A percentile compares a stretch with the other conserved stretches of the same genome.
Conservation (phyloP, 2,888 invertebrate species). For the Fragum whitleyi region DNA sequence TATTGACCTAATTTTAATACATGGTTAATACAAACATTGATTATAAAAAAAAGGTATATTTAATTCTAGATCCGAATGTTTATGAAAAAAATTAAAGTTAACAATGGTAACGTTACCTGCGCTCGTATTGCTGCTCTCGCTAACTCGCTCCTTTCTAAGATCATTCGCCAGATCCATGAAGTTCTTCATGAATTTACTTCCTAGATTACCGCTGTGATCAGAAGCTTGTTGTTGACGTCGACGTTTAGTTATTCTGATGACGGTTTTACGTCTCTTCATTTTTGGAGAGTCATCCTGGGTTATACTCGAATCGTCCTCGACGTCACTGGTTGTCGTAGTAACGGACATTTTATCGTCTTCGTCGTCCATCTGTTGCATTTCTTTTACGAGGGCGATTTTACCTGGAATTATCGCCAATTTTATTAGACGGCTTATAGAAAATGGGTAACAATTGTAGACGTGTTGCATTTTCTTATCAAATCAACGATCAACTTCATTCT, state of each 20-base stretch:
- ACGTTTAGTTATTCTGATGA: constrained; percentile 70
- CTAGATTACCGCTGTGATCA: constrained; percentile 70
- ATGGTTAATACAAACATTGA: too few relatives aligned
- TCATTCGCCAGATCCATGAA: constrained; percentile 79
- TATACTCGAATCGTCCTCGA: constrained; percentile 75
- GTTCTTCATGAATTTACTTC: constrained; percentile 74
- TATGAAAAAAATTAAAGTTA: too few relatives aligned
- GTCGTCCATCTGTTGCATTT: constrained; percentile 77
- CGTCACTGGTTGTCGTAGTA: constrained; percentile 72
- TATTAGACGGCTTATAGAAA: background rate
- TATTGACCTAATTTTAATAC: too few relatives aligned
- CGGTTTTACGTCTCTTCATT: constrained; percentile 70
- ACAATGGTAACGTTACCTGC: constrained; percentile 24
- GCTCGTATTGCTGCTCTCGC: constrained; percentile 54
- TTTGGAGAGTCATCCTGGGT: constrained; percentile 75
- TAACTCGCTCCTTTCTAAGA: constrained; percentile 69
- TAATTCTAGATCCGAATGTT: too few relatives aligned
- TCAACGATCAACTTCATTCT: too few relatives aligned
- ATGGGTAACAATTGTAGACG: too few relatives aligned
- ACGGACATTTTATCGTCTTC: constrained; percentile 77
- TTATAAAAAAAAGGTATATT: too few relatives aligned
- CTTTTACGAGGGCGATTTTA: constrained; percentile 76
- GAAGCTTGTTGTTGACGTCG: constrained; percentile 61
- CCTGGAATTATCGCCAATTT: constrained; percentile 39
- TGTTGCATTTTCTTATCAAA: too few relatives aligned